Evolutionary conservation across 37 sponge, comb jelly and placozoan genomes (phyloP), one percentile per base, ranked within the genome.

Genomic region (Tethya wilhelma): DNA sequence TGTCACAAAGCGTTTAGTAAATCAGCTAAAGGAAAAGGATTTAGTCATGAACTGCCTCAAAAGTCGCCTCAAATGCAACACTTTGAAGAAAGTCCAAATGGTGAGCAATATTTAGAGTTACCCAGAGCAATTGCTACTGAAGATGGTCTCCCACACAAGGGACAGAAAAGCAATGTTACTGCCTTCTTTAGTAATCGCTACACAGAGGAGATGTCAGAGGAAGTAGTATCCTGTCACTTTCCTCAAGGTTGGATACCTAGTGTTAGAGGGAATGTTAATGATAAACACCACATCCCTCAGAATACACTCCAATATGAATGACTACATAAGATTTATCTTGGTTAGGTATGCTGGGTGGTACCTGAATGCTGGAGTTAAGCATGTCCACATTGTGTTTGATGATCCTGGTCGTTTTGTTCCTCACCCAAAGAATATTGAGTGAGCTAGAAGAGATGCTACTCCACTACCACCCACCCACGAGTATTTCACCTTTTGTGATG

Each of bases 51-150:
- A 19, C 9, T 49, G 53, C 14, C 53, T 49, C 53, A 49, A 49
- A 49, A 49, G 53, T 19, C 9, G 53, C 14, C 53, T 49, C 14
- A 49, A 49, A 49, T 9, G 14, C 14, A 49, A 49, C 14, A 14
- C 14, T 19, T 49, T 14, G 14, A 9, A 49, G 53, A 9, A 9
- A 49, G 14, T 49, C 14, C 14, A 49, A 49, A 49, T 9, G 9
- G 53, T 49, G 53, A 49, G 53, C 53, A 49, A 14, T 49, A 49
- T 49, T 14, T 49, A 49, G 53, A 49, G 14, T 14, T 49, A 9
- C 53, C 53, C 53, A 49, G 53, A 49, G 53, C 53, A 49, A 49
- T 49, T 49, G 53, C 53, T 49, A 49, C 53, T 49, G 53, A 9
- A 49, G 53, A 49, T 49, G 53, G 53, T 49, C 9, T 49, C 14